Evolutionary conservation across 2,888 invertebrate genomes (phyloP).

Genomic region (Philaethria dido): DNA sequence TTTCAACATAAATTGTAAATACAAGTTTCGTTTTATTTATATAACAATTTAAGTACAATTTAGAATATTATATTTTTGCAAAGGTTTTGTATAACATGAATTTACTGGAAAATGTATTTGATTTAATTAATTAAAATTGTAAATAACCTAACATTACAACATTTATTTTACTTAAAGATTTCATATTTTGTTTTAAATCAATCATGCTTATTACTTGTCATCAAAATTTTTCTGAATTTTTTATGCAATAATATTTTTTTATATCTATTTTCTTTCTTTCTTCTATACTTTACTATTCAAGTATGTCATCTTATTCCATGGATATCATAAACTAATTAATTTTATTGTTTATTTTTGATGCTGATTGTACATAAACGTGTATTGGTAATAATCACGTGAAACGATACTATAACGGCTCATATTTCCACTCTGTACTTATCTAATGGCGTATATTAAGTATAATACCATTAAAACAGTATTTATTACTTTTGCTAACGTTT

Average conservation of each 20-base stretch:
- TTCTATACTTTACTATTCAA: too few relatives aligned
- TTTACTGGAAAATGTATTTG: too few relatives aligned
- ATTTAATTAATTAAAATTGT: too few relatives aligned
- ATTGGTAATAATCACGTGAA: slow-evolving; percentile 35
- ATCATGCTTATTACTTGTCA: too few relatives aligned
- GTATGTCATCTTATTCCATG: neutral
- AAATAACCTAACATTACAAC: too few relatives aligned
- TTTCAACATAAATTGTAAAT: neutral
- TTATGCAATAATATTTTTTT: too few relatives aligned
- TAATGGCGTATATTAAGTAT: slow-evolving; percentile 26
- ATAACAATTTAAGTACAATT: neutral
- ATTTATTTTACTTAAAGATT: too few relatives aligned
- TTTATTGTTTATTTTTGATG: neutral
- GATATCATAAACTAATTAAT: neutral
- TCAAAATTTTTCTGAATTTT: too few relatives aligned
- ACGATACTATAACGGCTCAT: slow-evolving; percentile 24
- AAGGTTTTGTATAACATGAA: too few relatives aligned
- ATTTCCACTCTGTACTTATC: slow-evolving; percentile 32
- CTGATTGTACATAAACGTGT: slow-evolving; percentile 33
- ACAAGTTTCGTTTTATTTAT: neutral
- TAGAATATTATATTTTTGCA: too few relatives aligned
- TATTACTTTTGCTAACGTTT: slow-evolving; percentile 9
- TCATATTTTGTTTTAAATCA: too few relatives aligned
- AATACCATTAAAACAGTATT: slow-evolving; percentile 16
- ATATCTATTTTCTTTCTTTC: too few relatives aligned